Evolutionary conservation across 2,113 vertebrate genomes (phyloP).

Genomic region (Genyomyrus donnyi): DNA sequence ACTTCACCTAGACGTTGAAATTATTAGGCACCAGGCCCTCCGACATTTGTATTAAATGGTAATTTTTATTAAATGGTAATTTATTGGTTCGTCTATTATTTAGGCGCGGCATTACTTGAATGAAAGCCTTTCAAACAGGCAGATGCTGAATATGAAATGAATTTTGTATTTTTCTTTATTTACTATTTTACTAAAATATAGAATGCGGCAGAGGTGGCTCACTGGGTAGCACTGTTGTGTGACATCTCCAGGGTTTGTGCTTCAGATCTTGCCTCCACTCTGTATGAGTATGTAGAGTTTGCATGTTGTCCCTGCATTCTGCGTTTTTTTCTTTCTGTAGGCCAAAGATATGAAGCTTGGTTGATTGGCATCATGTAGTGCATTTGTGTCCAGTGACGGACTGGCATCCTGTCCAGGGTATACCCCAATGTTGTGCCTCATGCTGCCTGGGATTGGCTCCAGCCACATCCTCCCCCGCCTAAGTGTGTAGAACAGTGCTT

Average conservation of each 20-base stretch:
- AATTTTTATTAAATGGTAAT: neutral
- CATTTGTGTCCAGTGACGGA: neutral
- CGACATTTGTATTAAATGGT: neutral
- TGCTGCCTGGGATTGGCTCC: neutral
- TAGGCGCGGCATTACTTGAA: neutral
- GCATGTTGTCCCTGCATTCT: neutral
- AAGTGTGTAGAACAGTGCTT: neutral
- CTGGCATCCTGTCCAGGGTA: neutral
- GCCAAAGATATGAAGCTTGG: neutral
- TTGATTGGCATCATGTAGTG: neutral
- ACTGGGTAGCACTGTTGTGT: neutral
- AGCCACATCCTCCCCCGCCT: neutral
- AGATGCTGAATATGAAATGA: neutral
- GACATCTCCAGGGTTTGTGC: neutral
- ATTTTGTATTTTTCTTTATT: neutral
- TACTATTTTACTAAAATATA: neutral
- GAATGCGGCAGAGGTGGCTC: neutral
- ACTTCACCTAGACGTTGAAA: neutral
- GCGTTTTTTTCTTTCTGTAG: neutral
- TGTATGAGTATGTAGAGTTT: neutral
- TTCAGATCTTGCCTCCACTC: neutral
- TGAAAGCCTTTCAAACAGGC: neutral
- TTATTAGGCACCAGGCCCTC: neutral
- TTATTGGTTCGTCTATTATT: neutral
- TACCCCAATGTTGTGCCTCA: neutral